These are phyloP conservation scores for Brotula barbata DNA, from an alignment of 2,797 vertebrate species.

Conservation along the genomic window DNA sequence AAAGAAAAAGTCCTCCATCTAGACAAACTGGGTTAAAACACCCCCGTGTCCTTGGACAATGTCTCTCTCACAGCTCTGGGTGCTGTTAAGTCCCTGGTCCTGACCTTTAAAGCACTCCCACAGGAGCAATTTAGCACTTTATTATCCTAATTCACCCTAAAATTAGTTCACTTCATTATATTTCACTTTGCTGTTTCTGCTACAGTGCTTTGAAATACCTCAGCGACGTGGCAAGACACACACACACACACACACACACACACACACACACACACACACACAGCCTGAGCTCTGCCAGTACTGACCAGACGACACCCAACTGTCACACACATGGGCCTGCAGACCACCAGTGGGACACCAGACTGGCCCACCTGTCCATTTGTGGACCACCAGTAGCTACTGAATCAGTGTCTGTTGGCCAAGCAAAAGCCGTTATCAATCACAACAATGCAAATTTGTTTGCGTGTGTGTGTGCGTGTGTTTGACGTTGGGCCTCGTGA, in stretches of 20 bases:
- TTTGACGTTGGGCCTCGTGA: slow-evolving; percentile 38
- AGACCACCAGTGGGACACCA: slow-evolving; percentile 49
- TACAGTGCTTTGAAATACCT: slow-evolving; percentile 64
- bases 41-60: not conserved
- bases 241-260: slow-evolving; percentile 9
- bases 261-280: slow-evolving; percentile 23
- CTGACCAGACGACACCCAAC: slow-evolving; percentile 41
- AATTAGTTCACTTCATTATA: slow-evolving; percentile 41
- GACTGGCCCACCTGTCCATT: slow-evolving; percentile 56
- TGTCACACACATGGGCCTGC: slow-evolving; percentile 29
- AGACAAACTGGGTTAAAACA: too few relatives aligned
- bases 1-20: too few relatives aligned
- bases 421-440: too few relatives aligned
- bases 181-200: slow-evolving; percentile 41
- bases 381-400: slow-evolving; percentile 45
- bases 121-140: slow-evolving; percentile 23
- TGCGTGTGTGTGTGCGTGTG: too few relatives aligned
- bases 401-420: slow-evolving; percentile 39
- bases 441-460: not conserved
- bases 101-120: slow-evolving; percentile 14
- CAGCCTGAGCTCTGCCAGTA: slow-evolving; percentile 22
- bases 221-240: slow-evolving; percentile 50
- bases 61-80: not conserved
- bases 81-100: slow-evolving; percentile 15
- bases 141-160: slow-evolving; percentile 45